Conservation (phyloP, 2,113 vertebrate species). For the Conger conger region DNA sequence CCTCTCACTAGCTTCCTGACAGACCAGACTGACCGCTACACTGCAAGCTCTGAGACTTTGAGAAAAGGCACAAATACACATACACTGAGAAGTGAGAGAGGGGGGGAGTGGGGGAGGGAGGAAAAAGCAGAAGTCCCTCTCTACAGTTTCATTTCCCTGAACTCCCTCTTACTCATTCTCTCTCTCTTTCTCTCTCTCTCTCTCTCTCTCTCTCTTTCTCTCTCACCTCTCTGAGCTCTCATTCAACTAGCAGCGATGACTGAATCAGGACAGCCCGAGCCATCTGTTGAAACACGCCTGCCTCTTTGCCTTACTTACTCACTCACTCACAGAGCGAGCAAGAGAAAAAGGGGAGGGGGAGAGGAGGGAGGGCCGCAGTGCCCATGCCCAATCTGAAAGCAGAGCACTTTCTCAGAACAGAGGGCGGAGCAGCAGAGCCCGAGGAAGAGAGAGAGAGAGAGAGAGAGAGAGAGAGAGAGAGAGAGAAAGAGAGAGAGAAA, state of each 20-base stretch:
- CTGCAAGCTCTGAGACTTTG: slow-evolving; percentile 16
- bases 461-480: slow-evolving; percentile 1
- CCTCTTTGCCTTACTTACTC: slow-evolving; percentile 49
- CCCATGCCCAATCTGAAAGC: slow-evolving; percentile 53
- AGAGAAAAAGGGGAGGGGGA: slow-evolving; percentile 18
- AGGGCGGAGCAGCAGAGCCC: slow-evolving; percentile 45
- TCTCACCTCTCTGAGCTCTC: slow-evolving; percentile 27
- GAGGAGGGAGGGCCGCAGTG: slow-evolving; percentile 38
- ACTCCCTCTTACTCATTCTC: slow-evolving; percentile 35
- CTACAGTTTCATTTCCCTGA: slow-evolving; percentile 40
- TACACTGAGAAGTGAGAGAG: slow-evolving; percentile 32
- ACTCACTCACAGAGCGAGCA: slow-evolving; percentile 36
- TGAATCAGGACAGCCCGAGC: slow-evolving; percentile 58
- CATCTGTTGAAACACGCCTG: slow-evolving; percentile 74
- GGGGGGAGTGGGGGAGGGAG: slow-evolving; percentile 34
- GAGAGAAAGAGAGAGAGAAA: slow-evolving; percentile 3
- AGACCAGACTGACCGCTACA: slow-evolving; percentile 8
- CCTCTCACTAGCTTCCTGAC: slow-evolving; percentile 11
- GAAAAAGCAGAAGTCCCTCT: slow-evolving; percentile 37
- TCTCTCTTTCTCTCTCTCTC: slow-evolving; percentile 39
- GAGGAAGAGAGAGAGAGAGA: slow-evolving; percentile 9
- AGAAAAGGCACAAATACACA: slow-evolving; percentile 32
- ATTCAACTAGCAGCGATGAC: slow-evolving; percentile 41
- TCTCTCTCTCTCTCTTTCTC: slow-evolving; percentile 25
- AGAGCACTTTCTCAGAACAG: slow-evolving; percentile 42